Evolutionary conservation across 2,888 invertebrate genomes (phyloP), one percentile per base, ranked within the genome.

Genomic region (Agriopis aurantiaria): DNA sequence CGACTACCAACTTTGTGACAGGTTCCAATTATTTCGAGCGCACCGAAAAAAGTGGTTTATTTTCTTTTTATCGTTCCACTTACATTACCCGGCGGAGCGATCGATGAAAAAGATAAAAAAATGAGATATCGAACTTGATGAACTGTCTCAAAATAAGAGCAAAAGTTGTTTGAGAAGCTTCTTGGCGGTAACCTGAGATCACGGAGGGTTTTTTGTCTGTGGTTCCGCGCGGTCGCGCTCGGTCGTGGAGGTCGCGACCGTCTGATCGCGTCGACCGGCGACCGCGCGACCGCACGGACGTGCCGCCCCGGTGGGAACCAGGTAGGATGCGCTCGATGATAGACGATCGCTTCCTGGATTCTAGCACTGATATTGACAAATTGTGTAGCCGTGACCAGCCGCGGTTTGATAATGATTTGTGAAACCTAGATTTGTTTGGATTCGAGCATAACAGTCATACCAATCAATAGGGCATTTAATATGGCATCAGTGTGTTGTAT

Each of bases 111-210:
- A 72, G 61, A 60, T 4, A 74, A 70, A 43, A 51, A 43, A 61
- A 43, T 3, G 8, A 62, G 55, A 78, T 72, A 69, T 75, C 65
- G 65, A 82, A 83, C 82, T 85, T 85, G 86, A 85, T 86, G 85
- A 87, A 86, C 86, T 86, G 82, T 88, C 82, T 84, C 78, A 71
- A 82, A 85, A 87, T 85, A 86, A 88, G 81, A 88, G 86, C 85
- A 86, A 88, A 85, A 84, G 75, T 71, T 55, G 55, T 79, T 68
- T 79, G 81, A 81, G 82, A 80, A 84, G 83, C 82, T 78, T 79
- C 78, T 76, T 78, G 81, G 78, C 77, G 82, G 90, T 90, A 91
- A 91, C 88, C 84, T 79, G 88, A 90, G 88, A 87, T 85, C 84
- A 84, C 82, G 84, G 81, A 75, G 78, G 81, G 80, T 87, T 85